A percentile compares a stretch with the other conserved stretches of the same genome.
phyloP scores from a whole-genome alignment of 1,140 invertebrate genomes.

The Neelides sp. region DNA sequence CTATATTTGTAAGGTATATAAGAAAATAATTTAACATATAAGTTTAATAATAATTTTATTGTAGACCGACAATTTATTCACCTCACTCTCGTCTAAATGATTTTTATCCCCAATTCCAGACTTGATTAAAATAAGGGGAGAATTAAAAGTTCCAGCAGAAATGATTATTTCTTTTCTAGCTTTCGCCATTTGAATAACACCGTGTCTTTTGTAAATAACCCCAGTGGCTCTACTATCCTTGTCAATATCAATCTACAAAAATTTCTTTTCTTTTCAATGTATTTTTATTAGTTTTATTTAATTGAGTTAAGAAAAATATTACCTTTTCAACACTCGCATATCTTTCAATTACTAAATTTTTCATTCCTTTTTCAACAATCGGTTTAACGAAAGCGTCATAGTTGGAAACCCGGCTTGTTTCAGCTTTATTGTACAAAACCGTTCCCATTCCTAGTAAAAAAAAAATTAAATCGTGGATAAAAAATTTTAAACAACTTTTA shows the following conservation, averaged over 20 bases:
- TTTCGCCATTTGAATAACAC: neutral
- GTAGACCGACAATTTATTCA: neutral
- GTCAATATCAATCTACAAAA: too few species aligned
- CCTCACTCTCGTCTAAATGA: constrained; percentile 31
- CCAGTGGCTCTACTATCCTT: constrained; percentile 10
- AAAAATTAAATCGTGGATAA: too few species aligned
- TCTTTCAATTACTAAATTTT: constrained; percentile 10
- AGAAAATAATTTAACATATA: neutral
- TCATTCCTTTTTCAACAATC: too few species aligned
- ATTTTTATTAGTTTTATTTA: neutral
- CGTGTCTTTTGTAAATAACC: constrained; percentile 1
- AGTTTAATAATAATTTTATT: neutral
- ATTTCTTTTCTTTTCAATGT: too few species aligned
- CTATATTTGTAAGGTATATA: neutral
- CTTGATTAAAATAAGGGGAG: constrained; percentile 35
- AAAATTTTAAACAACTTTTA: too few species aligned
- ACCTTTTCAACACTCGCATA: constrained; percentile 11
- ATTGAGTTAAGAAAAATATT: neutral
- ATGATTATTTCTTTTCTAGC: constrained; percentile 33
- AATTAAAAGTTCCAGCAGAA: constrained; percentile 30
- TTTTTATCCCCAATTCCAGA: constrained; percentile 37
- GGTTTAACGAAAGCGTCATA: too few species aligned
- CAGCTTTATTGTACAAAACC: too few species aligned
- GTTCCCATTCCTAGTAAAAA: too few species aligned
- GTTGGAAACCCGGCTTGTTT: too few species aligned